Base-by-base conservation (phyloP, 2,797 vertebrate genomes). In the Parauchenoglanis ngamensis region DNA sequence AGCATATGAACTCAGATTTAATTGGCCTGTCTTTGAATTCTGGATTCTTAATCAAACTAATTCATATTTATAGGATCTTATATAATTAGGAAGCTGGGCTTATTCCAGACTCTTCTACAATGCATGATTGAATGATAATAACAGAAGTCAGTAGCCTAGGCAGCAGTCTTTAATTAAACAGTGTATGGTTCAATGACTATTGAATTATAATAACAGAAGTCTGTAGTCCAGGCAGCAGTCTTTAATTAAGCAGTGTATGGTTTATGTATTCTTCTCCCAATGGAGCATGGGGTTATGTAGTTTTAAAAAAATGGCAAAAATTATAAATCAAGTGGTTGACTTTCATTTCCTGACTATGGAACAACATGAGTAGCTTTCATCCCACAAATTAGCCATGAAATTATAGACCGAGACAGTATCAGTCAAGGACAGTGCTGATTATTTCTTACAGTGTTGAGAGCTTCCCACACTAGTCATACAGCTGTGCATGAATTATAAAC, bases 191-290 rank as follows among this genome's bases (percentile, higher is more conserved):
- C 81, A 83, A 12, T 54, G 63, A 54, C 0, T 63, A 83, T 23
- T 83, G 57, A 68, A 83, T 52, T n/a, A 83, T 83, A 68, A 67
- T 75, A 83, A 76, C 80, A 87, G 28, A 59, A 76, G 35, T 35
- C 44, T 21, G 40, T 40, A 83, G 83, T 57, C n/a, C 85, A 31
- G n/a, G 77, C 72, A 85, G 57, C 84, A 77, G 54, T 77, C 86
- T 90, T 89, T 86, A 91, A 89, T 90, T 89, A 89, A 65, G 76
- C 54, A 68, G 84, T 91, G 88, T 84, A 75, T 90, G 85, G 87
- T 89, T 85, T 52, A 17, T 73, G 85, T 84, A 70, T 46, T 56
- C 40, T 73, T 59, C 28, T 40, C 68, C 44, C 78, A 2, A 67
- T 56, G 73, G 86, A 83, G 54, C 61, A 52, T 25, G 70, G 52